A percentile compares a stretch with the other conserved stretches of the same genome.
Evolutionary conservation across 2,113 vertebrate genomes (phyloP).

Genomic region (Colinus virginianus): DNA sequence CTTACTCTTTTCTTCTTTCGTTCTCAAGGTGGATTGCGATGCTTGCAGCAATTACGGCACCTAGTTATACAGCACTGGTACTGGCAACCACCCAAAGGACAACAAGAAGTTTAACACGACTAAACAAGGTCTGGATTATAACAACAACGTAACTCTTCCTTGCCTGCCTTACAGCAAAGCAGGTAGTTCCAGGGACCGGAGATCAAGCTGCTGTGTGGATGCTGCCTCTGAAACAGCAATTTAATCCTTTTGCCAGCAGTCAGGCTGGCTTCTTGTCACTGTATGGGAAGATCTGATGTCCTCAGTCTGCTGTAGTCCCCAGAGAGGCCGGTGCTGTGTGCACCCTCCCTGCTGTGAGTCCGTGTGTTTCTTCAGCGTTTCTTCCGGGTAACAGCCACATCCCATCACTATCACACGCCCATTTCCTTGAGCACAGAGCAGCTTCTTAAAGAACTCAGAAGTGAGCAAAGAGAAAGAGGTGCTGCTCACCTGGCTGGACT

Average conservation of each 20-base stretch:
- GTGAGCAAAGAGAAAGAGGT: background rate
- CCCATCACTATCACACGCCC: background rate
- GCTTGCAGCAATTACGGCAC: slow-evolving; percentile 88
- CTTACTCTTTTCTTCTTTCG: background rate
- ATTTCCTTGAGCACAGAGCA: background rate
- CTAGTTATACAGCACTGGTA: slow-evolving; percentile 85
- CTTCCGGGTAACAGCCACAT: background rate
- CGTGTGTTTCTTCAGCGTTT: background rate
- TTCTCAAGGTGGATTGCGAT: slow-evolving; percentile 80
- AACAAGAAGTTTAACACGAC: slow-evolving; percentile 88
- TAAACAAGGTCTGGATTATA: slow-evolving; percentile 86
- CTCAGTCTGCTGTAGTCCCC: background rate
- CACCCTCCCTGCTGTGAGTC: background rate
- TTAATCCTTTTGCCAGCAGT: background rate
- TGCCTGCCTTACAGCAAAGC: background rate
- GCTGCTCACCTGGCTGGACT: background rate
- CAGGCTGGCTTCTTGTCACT: background rate
- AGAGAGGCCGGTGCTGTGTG: background rate
- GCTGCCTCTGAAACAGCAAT: background rate
- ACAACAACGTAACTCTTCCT: slow-evolving; percentile 72
- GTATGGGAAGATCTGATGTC: background rate
- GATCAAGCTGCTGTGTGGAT: background rate
- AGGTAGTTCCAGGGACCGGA: background rate
- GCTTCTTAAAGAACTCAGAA: background rate
- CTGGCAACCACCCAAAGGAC: slow-evolving; percentile 86